A percentile compares a stretch with the other conserved stretches of the same genome.
Evolutionary conservation across 2,888 invertebrate genomes (phyloP).

Genomic region (Bhutanitis thaidina): DNA sequence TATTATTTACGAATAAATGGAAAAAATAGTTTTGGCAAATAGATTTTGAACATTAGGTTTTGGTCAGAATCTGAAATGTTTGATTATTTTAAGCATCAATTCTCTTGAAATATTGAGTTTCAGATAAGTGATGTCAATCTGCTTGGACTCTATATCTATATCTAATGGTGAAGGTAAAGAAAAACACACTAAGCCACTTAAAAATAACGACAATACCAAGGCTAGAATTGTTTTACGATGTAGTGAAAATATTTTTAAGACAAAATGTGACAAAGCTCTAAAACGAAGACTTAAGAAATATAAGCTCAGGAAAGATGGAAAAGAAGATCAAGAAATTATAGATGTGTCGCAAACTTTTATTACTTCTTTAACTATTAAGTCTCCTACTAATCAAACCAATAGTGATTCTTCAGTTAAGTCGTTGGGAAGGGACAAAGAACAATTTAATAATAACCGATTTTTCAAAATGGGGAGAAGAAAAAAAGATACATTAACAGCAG

Average conservation of each 20-base stretch:
- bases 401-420: neutral
- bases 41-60: too few species aligned
- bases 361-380: constrained; percentile 51
- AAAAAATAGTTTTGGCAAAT: too few species aligned
- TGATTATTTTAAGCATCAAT: too few species aligned
- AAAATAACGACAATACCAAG: constrained; percentile 28
- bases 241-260: constrained; percentile 49
- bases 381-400: constrained; percentile 38
- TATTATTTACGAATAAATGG: too few species aligned
- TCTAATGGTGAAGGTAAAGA: constrained; percentile 25
- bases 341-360: constrained; percentile 58
- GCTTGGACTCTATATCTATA: constrained; percentile 32
- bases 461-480: constrained; percentile 60
- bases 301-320: constrained; percentile 60
- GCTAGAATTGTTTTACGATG: constrained; percentile 38
- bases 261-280: constrained; percentile 49
- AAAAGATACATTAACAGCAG: constrained; percentile 24
- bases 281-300: constrained; percentile 65
- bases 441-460: constrained; percentile 50
- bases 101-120: neutral
- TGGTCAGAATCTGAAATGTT: neutral
- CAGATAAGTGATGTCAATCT: constrained; percentile 55
- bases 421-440: constrained; percentile 27
- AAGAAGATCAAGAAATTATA: constrained; percentile 64
- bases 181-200: constrained; percentile 20